Base-by-base conservation (phyloP, 2,113 vertebrate species). In the Corythoichthys intestinalis region DNA sequence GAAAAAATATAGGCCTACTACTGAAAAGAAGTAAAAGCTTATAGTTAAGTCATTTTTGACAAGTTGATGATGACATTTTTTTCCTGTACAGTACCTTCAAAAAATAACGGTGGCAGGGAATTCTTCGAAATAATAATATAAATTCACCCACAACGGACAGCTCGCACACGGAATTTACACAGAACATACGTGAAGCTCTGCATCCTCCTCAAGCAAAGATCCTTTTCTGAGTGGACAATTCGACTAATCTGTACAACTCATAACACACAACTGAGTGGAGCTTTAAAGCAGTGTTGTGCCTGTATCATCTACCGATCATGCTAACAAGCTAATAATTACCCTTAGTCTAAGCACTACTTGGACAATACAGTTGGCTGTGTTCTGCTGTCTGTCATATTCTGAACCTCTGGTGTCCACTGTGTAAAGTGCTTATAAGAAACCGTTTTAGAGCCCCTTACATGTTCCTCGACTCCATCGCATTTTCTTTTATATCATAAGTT, bases 331-430 rank as follows among this genome's bases (percentile, higher is more conserved):
- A 74, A 76, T 48, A 49, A 4, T 38, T 67, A 58, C 54, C 76
- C 60, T 6, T 12, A 58, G 34, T 75, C 67, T 71, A 82, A 73
- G 69, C 37, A 1, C 74, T 66, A 78, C 66, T n/a, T 60, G 20
- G 69, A 53, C 11, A 72, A 75, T 70, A 84, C n/a, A 0, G 66
- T 44, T 17, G 3, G 66, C 77, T 65, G 72, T 68, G 80, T 65
- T 50, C 73, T 78, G 79, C 66, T 57, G 56, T 73, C 81, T 58
- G 73, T 69, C 20, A 34, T 53, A 75, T 53, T 50, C 77, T 78
- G 83, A 74, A 88, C 80, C 85, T 44, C 17, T 69, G 72, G 38
- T 76, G 53, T 69, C 66, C 49, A 20, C 17, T 15, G 28, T 20
- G 2, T 57, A 62, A 79, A 47, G 72, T 14, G 68, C 65, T 38